Evolutionary conservation across 2,113 vertebrate species (phyloP).

Genomic region (Hemiscyllium ocellatum): DNA sequence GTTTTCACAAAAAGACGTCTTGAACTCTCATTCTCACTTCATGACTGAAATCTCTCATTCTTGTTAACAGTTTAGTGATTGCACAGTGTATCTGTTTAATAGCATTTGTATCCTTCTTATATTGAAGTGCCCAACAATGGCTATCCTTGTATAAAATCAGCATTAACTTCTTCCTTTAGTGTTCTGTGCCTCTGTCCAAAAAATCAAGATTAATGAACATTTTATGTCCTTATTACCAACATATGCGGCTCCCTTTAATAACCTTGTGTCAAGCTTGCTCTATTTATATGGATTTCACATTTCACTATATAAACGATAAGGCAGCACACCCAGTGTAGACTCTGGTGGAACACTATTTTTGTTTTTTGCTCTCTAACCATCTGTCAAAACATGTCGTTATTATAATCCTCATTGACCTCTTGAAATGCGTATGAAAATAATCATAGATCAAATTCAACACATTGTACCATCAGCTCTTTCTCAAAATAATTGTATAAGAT

Average conservation of each 20-base stretch:
- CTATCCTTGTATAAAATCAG: neutral
- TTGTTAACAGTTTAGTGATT: neutral
- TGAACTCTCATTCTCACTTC: neutral
- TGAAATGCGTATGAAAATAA: too few species aligned
- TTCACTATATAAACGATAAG: neutral
- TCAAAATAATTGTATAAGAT: too few species aligned
- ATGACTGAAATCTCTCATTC: neutral
- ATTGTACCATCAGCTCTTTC: too few species aligned
- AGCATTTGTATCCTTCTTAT: neutral
- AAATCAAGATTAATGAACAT: neutral
- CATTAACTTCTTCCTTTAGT: neutral
- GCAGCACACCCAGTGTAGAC: neutral
- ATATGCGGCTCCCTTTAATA: too few species aligned
- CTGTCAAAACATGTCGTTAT: neutral
- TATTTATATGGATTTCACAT: too few species aligned
- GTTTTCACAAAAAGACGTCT: neutral
- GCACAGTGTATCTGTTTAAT: neutral
- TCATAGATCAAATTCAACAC: too few species aligned
- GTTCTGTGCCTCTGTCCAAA: neutral
- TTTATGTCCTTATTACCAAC: neutral
- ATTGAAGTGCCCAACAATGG: neutral
- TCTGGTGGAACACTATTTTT: neutral
- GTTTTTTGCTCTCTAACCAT: neutral
- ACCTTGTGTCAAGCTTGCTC: neutral
- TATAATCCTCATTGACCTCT: neutral